A percentile compares a stretch with the other conserved stretches of the same genome.
These are phyloP conservation scores for Epinephelus coioides DNA, from an alignment of 2,797 vertebrate genomes.

Conservation along the genomic window DNA sequence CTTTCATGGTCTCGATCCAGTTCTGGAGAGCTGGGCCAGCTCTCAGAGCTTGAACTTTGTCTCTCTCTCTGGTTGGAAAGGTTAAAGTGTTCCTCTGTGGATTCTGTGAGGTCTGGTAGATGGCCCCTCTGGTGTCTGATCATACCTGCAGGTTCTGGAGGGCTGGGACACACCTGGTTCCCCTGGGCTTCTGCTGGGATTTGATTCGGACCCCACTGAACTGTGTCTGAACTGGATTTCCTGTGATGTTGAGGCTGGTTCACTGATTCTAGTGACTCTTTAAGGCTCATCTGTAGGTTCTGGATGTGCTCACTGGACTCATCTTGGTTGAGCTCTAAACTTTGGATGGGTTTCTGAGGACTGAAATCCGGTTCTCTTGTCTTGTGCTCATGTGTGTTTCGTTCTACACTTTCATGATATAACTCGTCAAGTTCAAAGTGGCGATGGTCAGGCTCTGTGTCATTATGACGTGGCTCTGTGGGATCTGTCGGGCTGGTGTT, in stretches of 20 bases:
- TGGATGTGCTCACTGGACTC: slow-evolving; percentile 26
- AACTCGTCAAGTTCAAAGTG: slow-evolving; percentile 33
- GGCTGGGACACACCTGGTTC: slow-evolving; percentile 21
- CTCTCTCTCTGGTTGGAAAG: slow-evolving; percentile 40
- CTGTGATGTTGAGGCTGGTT: slow-evolving; percentile 36
- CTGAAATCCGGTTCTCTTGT: slow-evolving; percentile 30
- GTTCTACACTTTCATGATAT: slow-evolving; percentile 24
- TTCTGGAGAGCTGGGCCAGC: slow-evolving; percentile 72
- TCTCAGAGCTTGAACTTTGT: slow-evolving; percentile 56
- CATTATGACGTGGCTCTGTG: slow-evolving; percentile 24
- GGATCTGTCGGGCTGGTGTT: slow-evolving; percentile 73
- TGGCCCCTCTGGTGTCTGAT: slow-evolving; percentile 1
- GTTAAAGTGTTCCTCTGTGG: slow-evolving; percentile 38
- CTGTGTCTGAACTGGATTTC: slow-evolving; percentile 22
- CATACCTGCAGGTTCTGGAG: slow-evolving; percentile 36
- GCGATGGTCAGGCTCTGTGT: slow-evolving; percentile 19
- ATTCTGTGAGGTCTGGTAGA: slow-evolving; percentile 34
- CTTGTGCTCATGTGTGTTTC: slow-evolving; percentile 10
- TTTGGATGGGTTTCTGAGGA: slow-evolving; percentile 32
- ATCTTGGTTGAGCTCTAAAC: slow-evolving; percentile 12
- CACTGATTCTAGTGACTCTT: slow-evolving; percentile 29
- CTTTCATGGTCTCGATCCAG: slow-evolving; percentile 40
- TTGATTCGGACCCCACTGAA: slow-evolving; percentile 34
- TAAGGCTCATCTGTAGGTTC: slow-evolving; percentile 33
- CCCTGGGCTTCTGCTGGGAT: slow-evolving; percentile 20